Evolutionary conservation across 1,140 invertebrate genomes (phyloP), one percentile per base, ranked within the genome.

Genomic region (Bombus huntii): DNA sequence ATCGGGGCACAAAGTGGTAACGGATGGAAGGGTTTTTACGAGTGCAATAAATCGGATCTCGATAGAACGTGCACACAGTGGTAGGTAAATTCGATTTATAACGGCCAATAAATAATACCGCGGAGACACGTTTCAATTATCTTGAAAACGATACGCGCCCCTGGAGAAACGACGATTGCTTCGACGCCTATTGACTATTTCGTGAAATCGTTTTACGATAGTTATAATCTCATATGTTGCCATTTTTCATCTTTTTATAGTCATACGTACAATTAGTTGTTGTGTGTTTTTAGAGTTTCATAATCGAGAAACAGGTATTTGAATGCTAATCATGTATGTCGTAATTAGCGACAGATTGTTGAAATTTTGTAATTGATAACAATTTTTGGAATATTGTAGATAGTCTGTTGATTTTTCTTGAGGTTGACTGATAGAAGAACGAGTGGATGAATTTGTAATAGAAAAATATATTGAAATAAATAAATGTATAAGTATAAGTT

Each of bases 41-140:
- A 87, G 53, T 75, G 74, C 65, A 47, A 90, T 90, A 90, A 89
- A 90, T 87, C 78, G 65, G 62, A 80, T 68, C 77, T 37, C 81
- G 81, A 81, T 89, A 59, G 78, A 89, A 81, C 81, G 65, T 80
- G 57, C 22, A 68, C 80, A 77, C 76, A 53, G 18, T 42, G 57
- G 57, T 82, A 90, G 87, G 90, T 90, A 90, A 91, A 91, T 91
- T 91, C 90, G 85, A 91, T 91, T 91, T 91, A 91, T 75, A 77
- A 70, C 47, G 57, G 77, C 53, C 85, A 76, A 90, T 91, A 91
- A 91, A 91, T 91, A 91, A 88, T 88, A 85, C 79, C 79, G n/a
- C 76, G 74, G 85, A 87, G 88, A 89, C 88, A 87, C 81, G 87
- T 91, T 92, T 92, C 89, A 91, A 91, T 92, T 91, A 91, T 84